phyloP scores from a whole-genome alignment of 2,888 invertebrate genomes.

The Bugula neritina region DNA sequence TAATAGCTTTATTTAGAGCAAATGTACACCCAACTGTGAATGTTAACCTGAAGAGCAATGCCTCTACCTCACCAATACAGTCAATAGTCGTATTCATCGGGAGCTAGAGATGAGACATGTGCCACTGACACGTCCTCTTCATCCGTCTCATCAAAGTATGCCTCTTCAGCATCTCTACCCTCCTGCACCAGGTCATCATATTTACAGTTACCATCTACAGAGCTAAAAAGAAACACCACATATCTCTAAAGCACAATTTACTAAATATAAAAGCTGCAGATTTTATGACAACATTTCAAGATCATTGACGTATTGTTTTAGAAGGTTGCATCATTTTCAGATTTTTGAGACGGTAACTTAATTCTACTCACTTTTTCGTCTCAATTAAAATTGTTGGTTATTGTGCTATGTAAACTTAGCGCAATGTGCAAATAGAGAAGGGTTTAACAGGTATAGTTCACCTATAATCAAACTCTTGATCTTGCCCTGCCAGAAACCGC shows the following conservation, averaged over 20 bases:
- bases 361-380: too few species aligned
- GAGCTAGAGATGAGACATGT: not conserved
- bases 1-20: too few species aligned
- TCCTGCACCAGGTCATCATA: slow-evolving; percentile 71
- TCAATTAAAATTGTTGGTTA: too few species aligned
- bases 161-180: slow-evolving; percentile 78
- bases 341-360: too few species aligned
- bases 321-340: too few species aligned
- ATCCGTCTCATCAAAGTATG: slow-evolving; percentile 77
- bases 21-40: not conserved
- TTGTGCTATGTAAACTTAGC: too few species aligned
- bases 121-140: not conserved
- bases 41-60: not conserved
- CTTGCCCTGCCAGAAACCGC: slow-evolving; percentile 75
- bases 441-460: slow-evolving; percentile 33
- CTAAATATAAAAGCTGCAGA: too few species aligned
- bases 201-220: slow-evolving; percentile 72
- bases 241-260: too few species aligned
- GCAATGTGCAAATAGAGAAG: too few species aligned
- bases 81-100: slow-evolving; percentile 25
- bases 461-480: slow-evolving; percentile 75
- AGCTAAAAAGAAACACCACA: slow-evolving; percentile 53
- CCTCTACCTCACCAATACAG: not conserved
- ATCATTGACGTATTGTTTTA: too few species aligned
- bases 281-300: too few species aligned